Conservation (phyloP, 2,797 vertebrate genomes). For the Stomatorhinus walkeri region DNA sequence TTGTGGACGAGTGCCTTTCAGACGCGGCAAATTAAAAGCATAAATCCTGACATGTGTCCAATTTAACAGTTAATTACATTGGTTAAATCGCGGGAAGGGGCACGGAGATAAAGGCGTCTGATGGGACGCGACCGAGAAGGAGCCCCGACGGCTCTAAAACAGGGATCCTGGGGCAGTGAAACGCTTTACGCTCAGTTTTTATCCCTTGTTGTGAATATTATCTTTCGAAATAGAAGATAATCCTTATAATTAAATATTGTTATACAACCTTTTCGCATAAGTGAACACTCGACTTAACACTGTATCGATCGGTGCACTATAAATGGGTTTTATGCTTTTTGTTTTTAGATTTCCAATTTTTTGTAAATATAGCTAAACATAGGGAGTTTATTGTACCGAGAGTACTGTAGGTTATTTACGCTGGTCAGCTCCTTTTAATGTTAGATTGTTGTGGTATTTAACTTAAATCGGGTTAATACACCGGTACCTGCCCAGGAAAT, state of each 20-base stretch:
- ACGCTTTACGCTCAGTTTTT: not conserved
- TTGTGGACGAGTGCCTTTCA: conserved; percentile 29
- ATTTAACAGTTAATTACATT: conserved; percentile 56
- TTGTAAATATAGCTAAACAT: not conserved
- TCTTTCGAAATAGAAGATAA: not conserved
- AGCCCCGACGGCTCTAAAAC: not conserved
- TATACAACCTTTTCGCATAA: not conserved
- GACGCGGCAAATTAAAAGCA: conserved; percentile 56
- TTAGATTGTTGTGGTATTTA: not conserved
- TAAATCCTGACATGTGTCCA: conserved; percentile 53
- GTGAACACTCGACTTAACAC: not conserved
- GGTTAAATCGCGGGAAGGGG: conserved; percentile 38
- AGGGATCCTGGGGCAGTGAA: not conserved
- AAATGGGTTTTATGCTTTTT: not conserved
- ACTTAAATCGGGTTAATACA: not conserved
- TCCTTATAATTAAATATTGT: not conserved
- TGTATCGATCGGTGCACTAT: not conserved
- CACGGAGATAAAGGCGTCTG: conserved; percentile 17
- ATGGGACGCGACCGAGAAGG: conserved; percentile 14
- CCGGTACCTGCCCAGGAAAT: not conserved
- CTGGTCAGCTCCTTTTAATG: not conserved
- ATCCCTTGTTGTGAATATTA: not conserved
- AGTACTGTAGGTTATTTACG: not conserved
- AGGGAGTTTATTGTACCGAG: not conserved
- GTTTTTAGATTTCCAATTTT: not conserved